Base-by-base conservation (phyloP, 2,797 vertebrate species). In the Cryptoblepharus egeriae region DNA sequence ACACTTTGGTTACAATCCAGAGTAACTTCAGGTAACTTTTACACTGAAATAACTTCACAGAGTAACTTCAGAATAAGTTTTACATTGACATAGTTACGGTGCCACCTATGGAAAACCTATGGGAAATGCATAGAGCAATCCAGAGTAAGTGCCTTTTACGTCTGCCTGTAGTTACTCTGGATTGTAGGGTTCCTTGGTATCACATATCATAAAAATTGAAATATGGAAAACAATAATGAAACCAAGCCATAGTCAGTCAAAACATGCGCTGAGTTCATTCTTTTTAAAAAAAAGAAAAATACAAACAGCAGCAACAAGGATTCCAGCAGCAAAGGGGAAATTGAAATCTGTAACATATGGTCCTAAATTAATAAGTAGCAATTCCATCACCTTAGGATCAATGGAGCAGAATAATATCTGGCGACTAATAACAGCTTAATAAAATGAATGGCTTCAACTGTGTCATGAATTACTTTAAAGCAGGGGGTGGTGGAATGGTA, bases 391-490 rank as follows among this genome's bases (percentile, higher is more conserved):
- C 77, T 88, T 83, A 76, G 82, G 85, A 93, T 92, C 91, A 94
- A 91, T 93, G 90, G 85, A 92, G 89, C 86, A 89, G 91, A 92
- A 93, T 92, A 93, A 91, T 93, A 92, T 89, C 91, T 86, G 73
- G 87, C 86, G 76, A 80, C 90, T 91, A 91, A 92, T 93, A 93
- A 88, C 0, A 0, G 65, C 89, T 89, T 91, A 92, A 92, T 92
- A 91, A 92, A 92, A 93, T 88, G 89, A 93, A 93, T 92, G 88
- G 80, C 70, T 30, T 61, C 61, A 76, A 42, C 64, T 69, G 61
- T 64, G 28, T 83, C 77, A 88, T 92, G 90, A 93, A 92, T 94
- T 92, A 92, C 90, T 91, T 91, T 88, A 91, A 94, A 94, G 89
- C 79, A 91, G 88, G 87, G 24, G 81, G 76, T 88, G 90, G 88